Percentiles rank a stretch among this genome's conserved stretches.
phyloP scores from a whole-genome alignment of 37 sponge, comb jelly and placozoan genomes.

The Halichondria panicea region DNA sequence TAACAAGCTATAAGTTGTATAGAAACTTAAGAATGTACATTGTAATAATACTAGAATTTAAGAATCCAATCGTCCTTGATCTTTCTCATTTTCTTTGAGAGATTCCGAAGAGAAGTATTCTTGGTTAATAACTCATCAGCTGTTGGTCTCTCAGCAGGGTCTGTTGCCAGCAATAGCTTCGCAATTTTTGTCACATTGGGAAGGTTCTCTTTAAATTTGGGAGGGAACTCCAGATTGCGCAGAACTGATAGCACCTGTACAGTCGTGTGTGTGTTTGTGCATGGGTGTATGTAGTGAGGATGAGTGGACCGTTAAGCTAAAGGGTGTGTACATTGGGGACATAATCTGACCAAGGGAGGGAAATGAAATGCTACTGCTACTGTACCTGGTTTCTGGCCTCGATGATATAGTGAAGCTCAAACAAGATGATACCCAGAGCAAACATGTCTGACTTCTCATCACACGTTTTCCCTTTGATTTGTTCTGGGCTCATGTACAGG shows the following conservation, averaged over 20 bases:
- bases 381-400: background rate
- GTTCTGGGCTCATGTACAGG: slow-evolving; percentile 86
- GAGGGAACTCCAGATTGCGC: slow-evolving; percentile 8
- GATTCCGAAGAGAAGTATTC: too few species aligned
- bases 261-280: background rate
- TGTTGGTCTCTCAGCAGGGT: slow-evolving; percentile 27
- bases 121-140: slow-evolving; percentile 22
- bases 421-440: slow-evolving; percentile 76
- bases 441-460: slow-evolving; percentile 72
- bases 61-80: too few species aligned
- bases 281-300: too few species aligned
- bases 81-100: too few species aligned
- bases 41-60: too few species aligned
- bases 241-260: slow-evolving; percentile 15
- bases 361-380: background rate
- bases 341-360: background rate
- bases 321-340: background rate
- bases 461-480: too few species aligned
- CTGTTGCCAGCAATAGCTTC: background rate
- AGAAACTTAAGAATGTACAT: too few species aligned
- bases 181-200: slow-evolving; percentile 7
- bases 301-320: too few species aligned
- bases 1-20: too few species aligned
- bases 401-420: slow-evolving; percentile 70
- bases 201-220: background rate